A percentile compares a stretch with the other conserved stretches of the same genome.
Conservation (phyloP, 2,113 vertebrate genomes). For the Oreamnos americanus region DNA sequence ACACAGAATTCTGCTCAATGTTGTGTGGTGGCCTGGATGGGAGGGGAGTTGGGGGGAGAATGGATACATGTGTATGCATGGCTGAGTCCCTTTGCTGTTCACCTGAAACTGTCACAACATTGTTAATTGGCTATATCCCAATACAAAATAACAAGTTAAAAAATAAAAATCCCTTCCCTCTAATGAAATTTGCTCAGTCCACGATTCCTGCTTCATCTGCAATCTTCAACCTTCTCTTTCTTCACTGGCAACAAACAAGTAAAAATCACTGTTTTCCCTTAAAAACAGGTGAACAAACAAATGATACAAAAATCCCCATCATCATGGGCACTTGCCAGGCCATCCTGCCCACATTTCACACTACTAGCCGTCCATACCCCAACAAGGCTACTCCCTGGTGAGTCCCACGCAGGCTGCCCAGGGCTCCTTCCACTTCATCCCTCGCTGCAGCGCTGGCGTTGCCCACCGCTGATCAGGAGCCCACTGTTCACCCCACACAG, state of each 20-base stretch:
- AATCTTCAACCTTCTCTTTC: background rate
- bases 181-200: background rate
- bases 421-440: background rate
- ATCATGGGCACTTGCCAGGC: background rate
- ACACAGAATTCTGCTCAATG: background rate
- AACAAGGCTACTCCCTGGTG: background rate
- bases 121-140: background rate
- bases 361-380: background rate
- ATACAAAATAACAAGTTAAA: background rate
- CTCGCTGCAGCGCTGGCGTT: too few relatives aligned
- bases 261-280: background rate
- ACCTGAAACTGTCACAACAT: background rate
- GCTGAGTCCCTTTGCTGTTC: background rate
- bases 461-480: background rate
- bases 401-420: background rate
- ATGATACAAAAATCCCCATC: background rate
- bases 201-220: background rate
- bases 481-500: background rate
- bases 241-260: background rate
- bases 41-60: background rate
- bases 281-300: background rate
- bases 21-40: background rate
- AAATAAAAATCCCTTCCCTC: background rate
- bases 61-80: background rate
- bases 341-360: background rate